phyloP scores from a whole-genome alignment of 2,113 vertebrate species.

The Daphoenositta chrysoptera region DNA sequence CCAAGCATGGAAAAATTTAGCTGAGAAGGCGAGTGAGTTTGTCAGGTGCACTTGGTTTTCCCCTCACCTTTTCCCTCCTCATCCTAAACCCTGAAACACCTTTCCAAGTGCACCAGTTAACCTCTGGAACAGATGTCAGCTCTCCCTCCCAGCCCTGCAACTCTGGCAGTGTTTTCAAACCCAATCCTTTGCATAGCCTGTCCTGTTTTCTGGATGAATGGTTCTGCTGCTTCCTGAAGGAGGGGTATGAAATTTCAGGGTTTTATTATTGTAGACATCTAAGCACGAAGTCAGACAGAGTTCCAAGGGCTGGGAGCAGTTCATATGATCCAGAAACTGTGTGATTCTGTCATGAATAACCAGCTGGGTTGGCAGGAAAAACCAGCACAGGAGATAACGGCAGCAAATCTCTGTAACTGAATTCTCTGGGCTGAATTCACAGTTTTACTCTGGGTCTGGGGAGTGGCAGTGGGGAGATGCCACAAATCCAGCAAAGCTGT shows the following conservation, averaged over 20 bases:
- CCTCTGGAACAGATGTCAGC: background rate
- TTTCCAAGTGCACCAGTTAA: background rate
- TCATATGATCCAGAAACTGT: background rate
- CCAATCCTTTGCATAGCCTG: background rate
- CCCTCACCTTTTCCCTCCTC: background rate
- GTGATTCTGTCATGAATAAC: conserved; percentile 34
- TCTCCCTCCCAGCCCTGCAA: background rate
- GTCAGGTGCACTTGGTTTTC: background rate
- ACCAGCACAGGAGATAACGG: conserved; percentile 37
- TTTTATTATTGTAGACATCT: background rate
- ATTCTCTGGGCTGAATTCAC: background rate
- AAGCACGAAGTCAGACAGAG: conserved; percentile 2
- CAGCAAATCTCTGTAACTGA: background rate
- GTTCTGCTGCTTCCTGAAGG: conserved; percentile 9
- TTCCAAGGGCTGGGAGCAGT: conserved; percentile 16
- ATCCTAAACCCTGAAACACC: background rate
- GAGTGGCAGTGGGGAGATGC: background rate
- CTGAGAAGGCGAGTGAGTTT: background rate
- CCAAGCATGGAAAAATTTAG: background rate
- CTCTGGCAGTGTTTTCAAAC: background rate
- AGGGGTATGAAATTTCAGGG: conserved; percentile 29
- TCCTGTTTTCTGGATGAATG: conserved; percentile 22
- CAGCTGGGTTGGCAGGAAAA: conserved; percentile 24
- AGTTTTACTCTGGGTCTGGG: background rate
- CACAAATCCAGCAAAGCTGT: background rate